Percentiles rank a stretch among this genome's conserved stretches.
Conservation (phyloP, 2,888 invertebrate species). For the Nomada lathburiana region DNA sequence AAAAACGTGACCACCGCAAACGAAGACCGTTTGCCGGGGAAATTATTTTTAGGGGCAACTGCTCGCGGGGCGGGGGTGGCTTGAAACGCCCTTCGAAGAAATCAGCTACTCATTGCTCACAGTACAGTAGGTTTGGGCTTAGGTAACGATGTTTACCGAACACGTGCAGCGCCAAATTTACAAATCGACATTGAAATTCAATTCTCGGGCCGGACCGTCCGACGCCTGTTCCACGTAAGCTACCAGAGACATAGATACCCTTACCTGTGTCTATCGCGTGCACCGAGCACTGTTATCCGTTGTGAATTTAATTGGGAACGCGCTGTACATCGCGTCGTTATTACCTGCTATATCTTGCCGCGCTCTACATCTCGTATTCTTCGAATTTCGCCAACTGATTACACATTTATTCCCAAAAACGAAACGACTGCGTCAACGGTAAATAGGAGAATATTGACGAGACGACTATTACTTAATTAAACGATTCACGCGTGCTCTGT, state of each 20-base stretch:
- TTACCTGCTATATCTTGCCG: constrained; percentile 17
- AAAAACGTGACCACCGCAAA: constrained; percentile 57
- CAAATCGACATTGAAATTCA: constrained; percentile 28
- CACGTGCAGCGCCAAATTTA: constrained; percentile 16
- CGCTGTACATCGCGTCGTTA: constrained; percentile 13
- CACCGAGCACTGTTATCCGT: constrained; percentile 47
- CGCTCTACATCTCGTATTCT: no score
- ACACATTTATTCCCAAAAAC: not conserved
- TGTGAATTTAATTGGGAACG: constrained; percentile 60
- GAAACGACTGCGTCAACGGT: no score
- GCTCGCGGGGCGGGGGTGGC: not conserved
- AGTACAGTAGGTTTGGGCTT: constrained; percentile 10
- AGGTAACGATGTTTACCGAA: constrained; percentile 29
- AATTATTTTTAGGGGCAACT: constrained; percentile 43
- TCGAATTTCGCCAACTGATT: no score
- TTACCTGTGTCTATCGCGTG: constrained; percentile 28
- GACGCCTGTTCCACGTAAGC: constrained; percentile 24
- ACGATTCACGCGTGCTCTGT: not conserved
- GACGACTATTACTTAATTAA: not conserved
- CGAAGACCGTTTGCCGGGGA: constrained; percentile 56
- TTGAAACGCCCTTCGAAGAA: constrained; percentile 38
- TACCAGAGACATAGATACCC: constrained; percentile 35
- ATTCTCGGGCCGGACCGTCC: constrained; percentile 37
- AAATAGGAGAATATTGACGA: no score
- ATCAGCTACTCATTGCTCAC: constrained; percentile 48